Evolutionary conservation across 1,140 invertebrate species (phyloP).

Genomic region (Trichoplusia ni): DNA sequence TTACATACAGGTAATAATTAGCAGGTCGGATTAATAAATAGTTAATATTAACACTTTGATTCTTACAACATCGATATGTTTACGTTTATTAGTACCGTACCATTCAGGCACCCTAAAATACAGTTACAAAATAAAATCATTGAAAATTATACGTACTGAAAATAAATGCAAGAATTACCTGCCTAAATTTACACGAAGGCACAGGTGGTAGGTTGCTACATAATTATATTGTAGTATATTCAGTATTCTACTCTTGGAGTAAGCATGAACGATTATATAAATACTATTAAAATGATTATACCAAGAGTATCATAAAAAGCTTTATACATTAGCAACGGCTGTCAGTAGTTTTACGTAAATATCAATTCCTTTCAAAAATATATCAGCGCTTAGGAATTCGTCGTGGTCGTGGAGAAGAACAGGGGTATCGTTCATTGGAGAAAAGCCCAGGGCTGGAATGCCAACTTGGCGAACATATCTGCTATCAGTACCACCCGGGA

Average conservation of each 20-base stretch:
- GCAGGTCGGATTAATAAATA: too few relatives aligned
- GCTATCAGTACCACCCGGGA: conserved; percentile 76
- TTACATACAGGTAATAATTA: too few relatives aligned
- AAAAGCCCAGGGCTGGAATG: conserved; percentile 91
- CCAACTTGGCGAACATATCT: conserved; percentile 82
- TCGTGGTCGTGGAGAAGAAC: conserved; percentile 90
- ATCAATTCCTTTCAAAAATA: conserved; percentile 88
- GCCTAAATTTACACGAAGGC: conserved; percentile 18
- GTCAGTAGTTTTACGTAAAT: conserved; percentile 84
- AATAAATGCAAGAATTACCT: too few relatives aligned
- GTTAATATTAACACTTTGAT: too few relatives aligned
- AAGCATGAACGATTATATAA: conserved; percentile 14
- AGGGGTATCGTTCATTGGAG: conserved; percentile 91
- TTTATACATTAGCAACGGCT: conserved; percentile 80
- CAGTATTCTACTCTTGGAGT: not conserved
- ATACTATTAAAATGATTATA: not conserved
- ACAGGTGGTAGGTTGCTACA: conserved; percentile 19
- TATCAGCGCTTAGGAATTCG: conserved; percentile 87
- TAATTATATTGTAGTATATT: conserved; percentile 3
- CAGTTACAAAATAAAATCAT: too few relatives aligned
- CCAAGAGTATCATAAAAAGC: not conserved
- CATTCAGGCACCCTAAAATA: too few relatives aligned
- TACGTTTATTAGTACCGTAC: too few relatives aligned
- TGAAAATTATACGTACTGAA: not conserved
- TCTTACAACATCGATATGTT: too few relatives aligned